phyloP scores from a whole-genome alignment of 2,888 invertebrate species.

The Standfussiana lucernea region DNA sequence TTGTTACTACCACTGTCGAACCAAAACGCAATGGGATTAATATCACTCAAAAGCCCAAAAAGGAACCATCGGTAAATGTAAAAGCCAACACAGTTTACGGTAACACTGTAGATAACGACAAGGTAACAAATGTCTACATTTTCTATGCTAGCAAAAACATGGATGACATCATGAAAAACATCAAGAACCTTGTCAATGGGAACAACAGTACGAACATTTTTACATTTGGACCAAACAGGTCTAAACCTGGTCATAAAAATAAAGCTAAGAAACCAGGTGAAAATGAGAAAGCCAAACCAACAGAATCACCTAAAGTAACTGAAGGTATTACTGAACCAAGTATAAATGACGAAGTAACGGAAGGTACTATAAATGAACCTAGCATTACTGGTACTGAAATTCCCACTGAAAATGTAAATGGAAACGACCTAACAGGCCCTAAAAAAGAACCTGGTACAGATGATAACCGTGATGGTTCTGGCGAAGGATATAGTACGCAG shows the following conservation, averaged over 20 bases:
- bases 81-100: conserved; percentile 74
- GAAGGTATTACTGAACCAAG: conserved; percentile 25
- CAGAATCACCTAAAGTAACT: conserved; percentile 16
- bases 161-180: conserved; percentile 60
- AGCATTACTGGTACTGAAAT: background rate
- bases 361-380: conserved; percentile 6
- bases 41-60: conserved; percentile 25
- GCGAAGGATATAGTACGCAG: background rate
- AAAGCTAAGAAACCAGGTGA: background rate
- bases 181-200: conserved; percentile 59
- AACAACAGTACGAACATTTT: conserved; percentile 61
- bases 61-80: conserved; percentile 55
- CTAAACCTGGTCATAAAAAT: conserved; percentile 18
- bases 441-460: background rate
- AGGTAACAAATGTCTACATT: conserved; percentile 81
- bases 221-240: conserved; percentile 38
- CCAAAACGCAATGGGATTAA: background rate
- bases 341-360: background rate
- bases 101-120: conserved; percentile 74
- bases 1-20: background rate
- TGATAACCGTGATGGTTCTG: background rate
- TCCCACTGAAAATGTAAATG: conserved; percentile 14
- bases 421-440: background rate
- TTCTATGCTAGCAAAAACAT: conserved; percentile 72
- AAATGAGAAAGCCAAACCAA: background rate